A percentile compares a stretch with the other conserved stretches of the same genome.
phyloP scores from a whole-genome alignment of 1,140 invertebrate genomes.

The Neotoxoptera formosana region DNA sequence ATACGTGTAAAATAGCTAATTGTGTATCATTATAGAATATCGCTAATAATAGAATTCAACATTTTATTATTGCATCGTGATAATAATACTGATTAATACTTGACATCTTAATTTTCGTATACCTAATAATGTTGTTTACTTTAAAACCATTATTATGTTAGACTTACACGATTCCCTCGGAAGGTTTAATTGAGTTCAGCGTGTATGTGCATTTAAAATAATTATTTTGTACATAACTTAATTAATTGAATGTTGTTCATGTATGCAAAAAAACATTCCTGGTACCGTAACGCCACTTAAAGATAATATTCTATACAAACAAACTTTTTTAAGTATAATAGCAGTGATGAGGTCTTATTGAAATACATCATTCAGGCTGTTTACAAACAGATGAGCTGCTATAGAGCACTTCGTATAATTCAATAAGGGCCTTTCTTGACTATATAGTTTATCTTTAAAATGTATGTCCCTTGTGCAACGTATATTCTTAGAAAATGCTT shows the following conservation, averaged over 20 bases:
- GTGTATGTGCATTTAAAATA: constrained; percentile 8
- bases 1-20: not conserved
- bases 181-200: not conserved
- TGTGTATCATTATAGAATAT: not conserved
- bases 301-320: not conserved
- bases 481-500: not conserved
- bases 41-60: not conserved
- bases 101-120: not conserved
- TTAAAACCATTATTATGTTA: not conserved
- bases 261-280: not conserved
- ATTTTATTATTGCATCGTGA: too few relatives aligned
- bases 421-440: constrained; percentile 2
- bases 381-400: not conserved
- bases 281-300: not conserved
- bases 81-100: not conserved
- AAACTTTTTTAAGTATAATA: not conserved
- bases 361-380: constrained; percentile 16
- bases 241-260: not conserved
- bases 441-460: constrained; percentile 3
- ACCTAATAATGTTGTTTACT: not conserved
- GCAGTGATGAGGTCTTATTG: not conserved
- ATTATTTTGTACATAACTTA: constrained; percentile 9
- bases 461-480: not conserved
- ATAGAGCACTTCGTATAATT: not conserved
- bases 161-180: not conserved